A percentile compares a stretch with the other conserved stretches of the same genome.
Conservation (phyloP, 2,797 vertebrate genomes). For the Linurgus olivaceus region DNA sequence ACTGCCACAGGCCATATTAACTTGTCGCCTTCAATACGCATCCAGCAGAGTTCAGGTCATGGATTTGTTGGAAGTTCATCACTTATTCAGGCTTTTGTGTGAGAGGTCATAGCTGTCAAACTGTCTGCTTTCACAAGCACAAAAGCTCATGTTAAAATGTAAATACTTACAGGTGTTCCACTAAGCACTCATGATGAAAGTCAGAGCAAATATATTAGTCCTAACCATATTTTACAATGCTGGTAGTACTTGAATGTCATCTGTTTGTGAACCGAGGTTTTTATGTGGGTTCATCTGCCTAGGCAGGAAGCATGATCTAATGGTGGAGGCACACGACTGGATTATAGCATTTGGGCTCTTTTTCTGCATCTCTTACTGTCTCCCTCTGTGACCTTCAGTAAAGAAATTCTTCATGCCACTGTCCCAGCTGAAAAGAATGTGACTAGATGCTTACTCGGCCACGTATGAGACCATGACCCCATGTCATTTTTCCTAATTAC, state of each 20-base stretch:
- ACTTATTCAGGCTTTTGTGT: constrained; percentile 65
- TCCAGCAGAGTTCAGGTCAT: constrained; percentile 66
- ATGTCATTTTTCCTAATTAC: background rate
- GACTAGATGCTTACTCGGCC: background rate
- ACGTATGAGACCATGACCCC: background rate
- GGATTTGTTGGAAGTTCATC: constrained; percentile 63
- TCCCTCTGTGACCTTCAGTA: background rate
- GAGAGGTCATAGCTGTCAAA: constrained; percentile 63
- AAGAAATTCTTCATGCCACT: constrained; percentile 16
- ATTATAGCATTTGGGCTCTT: background rate
- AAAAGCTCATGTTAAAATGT: constrained; percentile 64
- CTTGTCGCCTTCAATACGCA: constrained; percentile 49
- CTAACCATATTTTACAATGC: background rate
- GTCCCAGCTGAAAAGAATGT: background rate
- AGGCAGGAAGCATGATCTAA: constrained; percentile 19
- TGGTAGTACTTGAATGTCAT: constrained; percentile 39
- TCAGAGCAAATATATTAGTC: constrained; percentile 58
- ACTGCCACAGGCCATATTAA: constrained; percentile 43
- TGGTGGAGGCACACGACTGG: background rate
- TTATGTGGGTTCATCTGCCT: constrained; percentile 33
- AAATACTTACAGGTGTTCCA: constrained; percentile 70
- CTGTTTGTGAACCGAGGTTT: constrained; percentile 12
- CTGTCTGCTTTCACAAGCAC: constrained; percentile 57
- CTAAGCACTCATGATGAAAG: constrained; percentile 63
- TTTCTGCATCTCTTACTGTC: background rate